A percentile compares a stretch with the other conserved stretches of the same genome.
These are phyloP conservation scores for Erebia epiphron DNA, from an alignment of 2,888 invertebrate genomes.

Conservation along the genomic window DNA sequence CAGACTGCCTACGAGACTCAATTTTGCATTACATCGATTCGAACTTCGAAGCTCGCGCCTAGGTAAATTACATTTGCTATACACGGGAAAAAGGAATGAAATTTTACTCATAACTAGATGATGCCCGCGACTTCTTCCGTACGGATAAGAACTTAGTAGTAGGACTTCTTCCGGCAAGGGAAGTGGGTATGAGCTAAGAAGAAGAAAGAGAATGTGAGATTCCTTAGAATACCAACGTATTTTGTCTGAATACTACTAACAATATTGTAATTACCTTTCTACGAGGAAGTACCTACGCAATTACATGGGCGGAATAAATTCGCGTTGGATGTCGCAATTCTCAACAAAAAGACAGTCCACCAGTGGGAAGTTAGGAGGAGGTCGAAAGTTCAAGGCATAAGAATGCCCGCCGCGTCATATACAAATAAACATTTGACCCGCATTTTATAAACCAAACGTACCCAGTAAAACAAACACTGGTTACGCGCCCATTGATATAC, in stretches of 20 bases:
- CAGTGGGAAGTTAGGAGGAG: too few relatives aligned
- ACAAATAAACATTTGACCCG: constrained; percentile 25
- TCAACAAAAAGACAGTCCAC: too few relatives aligned
- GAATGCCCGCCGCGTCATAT: constrained; percentile 22
- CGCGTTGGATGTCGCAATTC: too few relatives aligned
- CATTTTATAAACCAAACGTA: constrained; percentile 10
- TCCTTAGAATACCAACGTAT: too few relatives aligned
- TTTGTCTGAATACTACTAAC: too few relatives aligned
- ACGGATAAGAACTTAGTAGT: neutral
- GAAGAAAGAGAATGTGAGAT: too few relatives aligned
- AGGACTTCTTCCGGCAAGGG: neutral
- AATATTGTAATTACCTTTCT: too few relatives aligned
- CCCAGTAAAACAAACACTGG: constrained; percentile 23
- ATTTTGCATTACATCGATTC: neutral
- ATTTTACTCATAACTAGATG: neutral
- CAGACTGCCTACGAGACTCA: neutral
- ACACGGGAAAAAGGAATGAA: neutral
- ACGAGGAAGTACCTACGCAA: too few relatives aligned
- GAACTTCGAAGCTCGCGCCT: neutral
- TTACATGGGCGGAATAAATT: too few relatives aligned
- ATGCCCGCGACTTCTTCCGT: too few relatives aligned
- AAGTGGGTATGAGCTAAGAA: neutral
- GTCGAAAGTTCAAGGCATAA: constrained; percentile 8
- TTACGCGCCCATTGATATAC: constrained; percentile 14
- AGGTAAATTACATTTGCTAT: constrained; percentile 4